Conservation (phyloP, 2,888 invertebrate species). For the Auanema sp. region DNA sequence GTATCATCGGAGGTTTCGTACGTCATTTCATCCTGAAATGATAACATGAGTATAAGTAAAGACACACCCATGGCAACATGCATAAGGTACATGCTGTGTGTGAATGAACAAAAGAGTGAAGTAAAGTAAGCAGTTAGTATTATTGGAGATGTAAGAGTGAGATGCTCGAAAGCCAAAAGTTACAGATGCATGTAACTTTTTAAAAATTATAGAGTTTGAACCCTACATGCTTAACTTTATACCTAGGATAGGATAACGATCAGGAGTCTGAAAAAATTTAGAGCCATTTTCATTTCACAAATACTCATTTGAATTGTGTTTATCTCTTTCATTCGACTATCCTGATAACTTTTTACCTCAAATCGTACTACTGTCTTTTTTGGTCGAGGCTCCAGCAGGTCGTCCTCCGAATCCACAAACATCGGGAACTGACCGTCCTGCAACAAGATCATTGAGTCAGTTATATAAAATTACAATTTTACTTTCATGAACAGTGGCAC, state of each 20-base stretch:
- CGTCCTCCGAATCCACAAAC: conserved; percentile 57
- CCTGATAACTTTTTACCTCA: conserved; percentile 12
- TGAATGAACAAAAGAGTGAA: background rate
- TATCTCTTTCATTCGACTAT: background rate
- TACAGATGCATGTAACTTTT: too few species aligned
- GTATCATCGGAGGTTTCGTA: conserved; percentile 19
- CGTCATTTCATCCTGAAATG: conserved; percentile 20
- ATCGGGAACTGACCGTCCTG: conserved; percentile 57
- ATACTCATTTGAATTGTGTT: background rate
- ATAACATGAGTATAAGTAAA: background rate
- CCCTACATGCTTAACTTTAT: conserved; percentile 6
- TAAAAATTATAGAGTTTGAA: too few species aligned
- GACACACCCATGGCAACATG: too few species aligned
- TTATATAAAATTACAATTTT: background rate
- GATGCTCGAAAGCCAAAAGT: too few species aligned
- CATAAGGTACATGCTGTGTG: conserved; percentile 2
- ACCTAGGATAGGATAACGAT: conserved; percentile 18
- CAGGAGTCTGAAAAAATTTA: conserved; percentile 10
- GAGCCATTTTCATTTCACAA: background rate
- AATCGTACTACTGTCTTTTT: conserved; percentile 23
- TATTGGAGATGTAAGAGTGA: too few species aligned
- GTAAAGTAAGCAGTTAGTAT: too few species aligned
- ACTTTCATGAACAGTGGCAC: conserved; percentile 60
- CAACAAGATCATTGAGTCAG: background rate
- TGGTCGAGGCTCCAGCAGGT: conserved; percentile 27